phyloP scores from a whole-genome alignment of 2,113 vertebrate genomes.

The Lycocorax pyrrhopterus region DNA sequence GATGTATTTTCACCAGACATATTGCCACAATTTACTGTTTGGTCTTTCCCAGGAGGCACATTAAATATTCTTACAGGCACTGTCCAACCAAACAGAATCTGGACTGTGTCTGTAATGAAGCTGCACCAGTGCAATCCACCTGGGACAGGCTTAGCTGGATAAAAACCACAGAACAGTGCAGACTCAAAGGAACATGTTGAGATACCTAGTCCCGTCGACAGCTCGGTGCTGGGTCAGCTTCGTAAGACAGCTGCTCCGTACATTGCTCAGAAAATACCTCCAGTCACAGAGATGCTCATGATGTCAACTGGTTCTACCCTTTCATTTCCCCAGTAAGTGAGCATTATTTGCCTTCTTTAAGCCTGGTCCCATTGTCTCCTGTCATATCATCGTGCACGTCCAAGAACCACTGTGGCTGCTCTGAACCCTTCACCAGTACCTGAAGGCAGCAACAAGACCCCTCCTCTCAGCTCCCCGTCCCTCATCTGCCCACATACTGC shows the following conservation, averaged over 20 bases:
- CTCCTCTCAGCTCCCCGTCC: background rate
- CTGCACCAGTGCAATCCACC: rapidly evolving
- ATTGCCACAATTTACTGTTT: background rate
- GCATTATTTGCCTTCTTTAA: background rate
- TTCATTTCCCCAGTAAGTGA: background rate
- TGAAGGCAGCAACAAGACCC: background rate
- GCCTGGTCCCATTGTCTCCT: background rate
- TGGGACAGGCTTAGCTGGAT: background rate
- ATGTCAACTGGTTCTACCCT: background rate
- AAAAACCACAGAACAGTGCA: background rate
- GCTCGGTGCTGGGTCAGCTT: background rate
- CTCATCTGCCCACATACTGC: background rate
- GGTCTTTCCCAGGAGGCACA: background rate
- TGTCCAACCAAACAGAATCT: background rate
- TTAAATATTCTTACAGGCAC: background rate
- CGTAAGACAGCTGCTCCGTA: background rate
- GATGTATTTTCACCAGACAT: background rate
- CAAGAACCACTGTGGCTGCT: background rate
- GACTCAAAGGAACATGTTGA: background rate
- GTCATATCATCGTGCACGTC: background rate
- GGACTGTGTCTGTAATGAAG: background rate
- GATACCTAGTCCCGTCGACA: background rate
- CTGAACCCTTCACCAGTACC: background rate
- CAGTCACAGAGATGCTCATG: background rate
- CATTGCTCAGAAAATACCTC: background rate